Evolutionary conservation across 2,888 invertebrate genomes (phyloP).

Genomic region (Emmelina monodactyla): DNA sequence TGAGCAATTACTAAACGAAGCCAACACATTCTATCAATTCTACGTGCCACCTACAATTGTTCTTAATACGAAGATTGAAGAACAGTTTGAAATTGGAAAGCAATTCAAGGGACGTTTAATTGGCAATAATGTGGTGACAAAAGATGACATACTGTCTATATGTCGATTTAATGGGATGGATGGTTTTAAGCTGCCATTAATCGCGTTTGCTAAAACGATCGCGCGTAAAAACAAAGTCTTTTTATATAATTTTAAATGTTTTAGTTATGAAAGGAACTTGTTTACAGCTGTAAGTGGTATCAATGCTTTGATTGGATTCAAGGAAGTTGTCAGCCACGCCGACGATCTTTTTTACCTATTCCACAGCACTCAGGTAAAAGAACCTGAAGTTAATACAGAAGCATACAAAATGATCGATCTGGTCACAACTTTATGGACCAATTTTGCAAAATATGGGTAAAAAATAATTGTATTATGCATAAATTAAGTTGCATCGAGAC

Average conservation of each 20-base stretch:
- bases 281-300: constrained; percentile 16
- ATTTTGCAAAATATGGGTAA: constrained; percentile 34
- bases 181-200: constrained; percentile 17
- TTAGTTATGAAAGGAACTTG: constrained; percentile 24
- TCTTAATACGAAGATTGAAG: constrained; percentile 13
- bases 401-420: constrained; percentile 22
- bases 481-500: neutral
- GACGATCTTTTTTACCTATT: constrained; percentile 26
- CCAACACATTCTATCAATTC: constrained; percentile 18
- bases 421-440: constrained; percentile 26
- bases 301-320: constrained; percentile 13
- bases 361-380: constrained; percentile 9
- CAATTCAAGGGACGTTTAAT: constrained; percentile 22
- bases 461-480: constrained; percentile 13
- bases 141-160: constrained; percentile 18
- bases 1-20: constrained; percentile 15
- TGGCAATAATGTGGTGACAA: constrained; percentile 14
- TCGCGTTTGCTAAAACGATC: constrained; percentile 19
- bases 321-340: constrained; percentile 19
- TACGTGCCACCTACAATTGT: constrained; percentile 19
- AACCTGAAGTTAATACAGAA: constrained; percentile 15
- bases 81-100: constrained; percentile 22
- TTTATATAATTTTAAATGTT: constrained; percentile 24
- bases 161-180: constrained; percentile 19
- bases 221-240: constrained; percentile 21